Evolutionary conservation across 2,888 invertebrate species (phyloP).

Genomic region (Noctua fimbriata): DNA sequence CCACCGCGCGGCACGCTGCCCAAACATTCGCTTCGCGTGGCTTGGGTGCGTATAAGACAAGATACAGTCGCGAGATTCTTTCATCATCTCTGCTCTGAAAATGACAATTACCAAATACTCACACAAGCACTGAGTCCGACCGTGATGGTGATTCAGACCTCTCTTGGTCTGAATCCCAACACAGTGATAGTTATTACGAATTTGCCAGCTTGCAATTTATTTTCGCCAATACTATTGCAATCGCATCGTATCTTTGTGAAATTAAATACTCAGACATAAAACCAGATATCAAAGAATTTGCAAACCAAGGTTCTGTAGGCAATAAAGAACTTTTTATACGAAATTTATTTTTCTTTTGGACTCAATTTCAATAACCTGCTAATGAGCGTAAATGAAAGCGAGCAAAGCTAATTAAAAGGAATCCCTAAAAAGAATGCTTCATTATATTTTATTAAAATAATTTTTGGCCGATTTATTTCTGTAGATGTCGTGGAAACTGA

Average conservation of each 20-base stretch:
- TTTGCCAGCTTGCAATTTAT: neutral
- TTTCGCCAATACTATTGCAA: neutral
- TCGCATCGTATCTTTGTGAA: neutral
- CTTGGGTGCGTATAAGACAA: neutral
- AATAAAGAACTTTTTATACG: slow-evolving; percentile 20
- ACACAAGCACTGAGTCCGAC: no score
- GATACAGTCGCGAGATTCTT: neutral
- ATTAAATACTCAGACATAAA: neutral
- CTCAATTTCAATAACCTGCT: slow-evolving; percentile 56
- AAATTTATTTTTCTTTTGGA: slow-evolving; percentile 39
- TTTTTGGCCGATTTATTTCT: neutral
- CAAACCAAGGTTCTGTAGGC: neutral
- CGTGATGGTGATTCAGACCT: neutral
- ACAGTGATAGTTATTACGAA: neutral
- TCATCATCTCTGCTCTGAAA: neutral
- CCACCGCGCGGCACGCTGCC: no score
- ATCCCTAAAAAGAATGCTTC: slow-evolving; percentile 40
- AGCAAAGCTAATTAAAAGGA: slow-evolving; percentile 59
- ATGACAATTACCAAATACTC: neutral
- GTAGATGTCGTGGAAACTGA: neutral
- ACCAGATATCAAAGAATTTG: neutral
- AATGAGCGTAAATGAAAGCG: slow-evolving; percentile 60
- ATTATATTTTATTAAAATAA: slow-evolving; percentile 30
- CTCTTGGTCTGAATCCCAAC: neutral
- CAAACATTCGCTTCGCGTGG: neutral